phyloP scores from a whole-genome alignment of 1,140 invertebrate genomes.

The Bombus terrestris region DNA sequence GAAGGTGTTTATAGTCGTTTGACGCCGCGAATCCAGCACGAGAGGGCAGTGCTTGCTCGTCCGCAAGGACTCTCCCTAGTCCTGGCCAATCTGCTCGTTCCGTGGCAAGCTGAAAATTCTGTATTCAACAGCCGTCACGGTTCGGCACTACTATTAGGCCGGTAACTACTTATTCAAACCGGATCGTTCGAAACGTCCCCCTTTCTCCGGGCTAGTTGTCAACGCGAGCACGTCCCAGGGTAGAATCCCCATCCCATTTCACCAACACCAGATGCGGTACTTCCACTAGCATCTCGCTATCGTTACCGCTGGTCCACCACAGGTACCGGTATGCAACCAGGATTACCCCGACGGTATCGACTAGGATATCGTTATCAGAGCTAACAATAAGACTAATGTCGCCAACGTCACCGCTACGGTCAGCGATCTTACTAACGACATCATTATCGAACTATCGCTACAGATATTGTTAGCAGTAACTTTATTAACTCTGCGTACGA shows the following conservation, averaged over 20 bases:
- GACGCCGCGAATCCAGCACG: conserved; percentile 44
- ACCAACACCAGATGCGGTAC: conserved; percentile 45
- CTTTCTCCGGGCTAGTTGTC: conserved; percentile 71
- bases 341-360: neutral
- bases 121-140: conserved; percentile 77
- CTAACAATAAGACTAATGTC: conserved; percentile 47
- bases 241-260: conserved; percentile 53
- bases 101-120: conserved; percentile 65
- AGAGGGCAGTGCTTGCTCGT: neutral
- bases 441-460: conserved; percentile 38
- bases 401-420: conserved; percentile 23
- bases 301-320: conserved; percentile 6
- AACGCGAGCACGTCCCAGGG: conserved; percentile 75
- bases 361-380: conserved; percentile 35
- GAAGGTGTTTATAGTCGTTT: conserved; percentile 71
- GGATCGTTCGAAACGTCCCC: conserved; percentile 73
- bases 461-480: conserved; percentile 29
- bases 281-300: conserved; percentile 32
- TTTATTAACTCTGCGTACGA: conserved; percentile 16
- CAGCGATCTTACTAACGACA: conserved; percentile 11
- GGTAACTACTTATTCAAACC: conserved; percentile 82
- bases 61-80: conserved; percentile 17
- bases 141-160: conserved; percentile 78
- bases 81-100: conserved; percentile 54
- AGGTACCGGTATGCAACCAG: conserved; percentile 8